These are phyloP conservation scores for Merluccius polli DNA, from an alignment of 2,797 vertebrate genomes.

Conservation along the genomic window DNA sequence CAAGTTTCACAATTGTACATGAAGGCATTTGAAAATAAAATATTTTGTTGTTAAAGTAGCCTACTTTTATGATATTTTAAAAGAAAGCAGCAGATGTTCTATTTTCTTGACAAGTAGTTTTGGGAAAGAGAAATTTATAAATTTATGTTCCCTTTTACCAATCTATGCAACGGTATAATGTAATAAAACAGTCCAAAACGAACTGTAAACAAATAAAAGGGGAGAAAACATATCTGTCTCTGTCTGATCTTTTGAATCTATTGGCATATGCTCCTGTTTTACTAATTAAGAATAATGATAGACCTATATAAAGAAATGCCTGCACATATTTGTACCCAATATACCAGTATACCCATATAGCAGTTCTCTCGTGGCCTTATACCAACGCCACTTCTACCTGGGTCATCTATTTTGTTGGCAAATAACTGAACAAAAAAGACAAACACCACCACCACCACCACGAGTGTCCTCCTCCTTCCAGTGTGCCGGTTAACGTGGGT, in stretches of 20 bases:
- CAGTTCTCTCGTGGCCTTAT: background rate
- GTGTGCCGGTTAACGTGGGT: too few species aligned
- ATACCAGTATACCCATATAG: too few species aligned
- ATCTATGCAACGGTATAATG: constrained; percentile 13
- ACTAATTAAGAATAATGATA: too few species aligned
- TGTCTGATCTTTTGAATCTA: background rate
- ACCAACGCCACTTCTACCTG: background rate
- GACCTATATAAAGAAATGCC: too few species aligned
- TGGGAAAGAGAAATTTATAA: constrained; percentile 13
- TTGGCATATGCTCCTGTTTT: background rate
- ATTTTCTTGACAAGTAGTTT: constrained; percentile 35
- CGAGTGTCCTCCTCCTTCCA: too few species aligned
- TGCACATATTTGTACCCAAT: background rate
- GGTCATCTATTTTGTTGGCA: background rate
- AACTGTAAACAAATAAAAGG: background rate
- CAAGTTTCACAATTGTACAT: background rate
- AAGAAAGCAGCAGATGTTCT: constrained; percentile 20
- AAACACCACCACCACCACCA: background rate
- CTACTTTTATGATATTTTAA: constrained; percentile 42
- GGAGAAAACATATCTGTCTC: background rate
- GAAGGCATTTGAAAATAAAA: constrained; percentile 16
- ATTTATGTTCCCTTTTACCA: constrained; percentile 3
- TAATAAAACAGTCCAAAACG: constrained; percentile 20
- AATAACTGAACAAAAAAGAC: background rate
- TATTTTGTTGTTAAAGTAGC: constrained; percentile 48